phyloP scores from a whole-genome alignment of 2,113 vertebrate genomes.

The Nannospalax galili region DNA sequence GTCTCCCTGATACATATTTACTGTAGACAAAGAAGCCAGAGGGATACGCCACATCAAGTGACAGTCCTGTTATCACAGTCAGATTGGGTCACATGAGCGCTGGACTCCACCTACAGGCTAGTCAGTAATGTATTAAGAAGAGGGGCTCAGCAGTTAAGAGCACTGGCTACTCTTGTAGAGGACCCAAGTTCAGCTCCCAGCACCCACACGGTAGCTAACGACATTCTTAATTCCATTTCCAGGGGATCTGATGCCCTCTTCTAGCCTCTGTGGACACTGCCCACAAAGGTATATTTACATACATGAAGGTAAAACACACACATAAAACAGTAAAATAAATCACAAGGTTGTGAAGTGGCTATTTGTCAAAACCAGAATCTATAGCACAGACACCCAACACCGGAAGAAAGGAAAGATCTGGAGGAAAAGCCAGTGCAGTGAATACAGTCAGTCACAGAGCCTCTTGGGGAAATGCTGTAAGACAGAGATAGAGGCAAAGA shows the following conservation, averaged over 20 bases:
- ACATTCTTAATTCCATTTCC: no score
- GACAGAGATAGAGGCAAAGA: background rate
- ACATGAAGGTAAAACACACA: background rate
- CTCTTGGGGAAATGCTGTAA: background rate
- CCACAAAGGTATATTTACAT: no score
- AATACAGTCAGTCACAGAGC: background rate
- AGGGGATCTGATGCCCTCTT: no score
- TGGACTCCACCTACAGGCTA: background rate
- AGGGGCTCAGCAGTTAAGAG: no score
- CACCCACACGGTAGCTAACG: no score
- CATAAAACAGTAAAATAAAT: no score
- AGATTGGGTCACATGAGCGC: background rate
- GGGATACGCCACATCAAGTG: background rate
- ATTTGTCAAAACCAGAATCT: no score
- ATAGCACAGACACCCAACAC: no score
- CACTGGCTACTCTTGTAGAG: no score
- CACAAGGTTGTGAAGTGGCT: no score
- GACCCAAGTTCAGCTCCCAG: no score
- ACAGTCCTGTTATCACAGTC: background rate
- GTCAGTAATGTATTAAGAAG: background rate
- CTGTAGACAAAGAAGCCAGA: background rate
- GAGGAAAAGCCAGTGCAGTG: background rate
- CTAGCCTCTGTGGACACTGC: no score
- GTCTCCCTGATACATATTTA: background rate
- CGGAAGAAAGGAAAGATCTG: background rate